A percentile compares a stretch with the other conserved stretches of the same genome.
These are phyloP conservation scores for Potamarius usumacintae DNA, from an alignment of 2,113 vertebrate genomes.

Conservation along the genomic window DNA sequence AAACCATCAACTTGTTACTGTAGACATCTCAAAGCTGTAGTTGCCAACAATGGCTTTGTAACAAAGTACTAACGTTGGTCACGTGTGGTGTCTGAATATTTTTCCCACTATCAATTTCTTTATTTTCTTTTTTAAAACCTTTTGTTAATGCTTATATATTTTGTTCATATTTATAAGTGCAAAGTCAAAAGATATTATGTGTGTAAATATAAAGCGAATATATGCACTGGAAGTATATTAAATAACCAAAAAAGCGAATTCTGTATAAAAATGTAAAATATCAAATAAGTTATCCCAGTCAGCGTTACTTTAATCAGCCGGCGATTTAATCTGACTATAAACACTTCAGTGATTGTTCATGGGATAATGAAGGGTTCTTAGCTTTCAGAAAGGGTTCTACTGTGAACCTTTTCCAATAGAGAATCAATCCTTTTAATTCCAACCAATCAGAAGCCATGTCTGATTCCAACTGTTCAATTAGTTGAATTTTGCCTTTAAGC, in stretches of 20 bases:
- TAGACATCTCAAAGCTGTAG: not conserved
- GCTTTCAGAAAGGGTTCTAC: not conserved
- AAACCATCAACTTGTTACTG: not conserved
- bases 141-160: not conserved
- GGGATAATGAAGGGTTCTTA: not conserved
- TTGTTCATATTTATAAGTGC: not conserved
- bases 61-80: not conserved
- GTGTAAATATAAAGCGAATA: not conserved
- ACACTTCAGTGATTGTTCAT: not conserved
- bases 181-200: not conserved
- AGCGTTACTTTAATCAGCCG: conserved; percentile 8
- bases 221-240: not conserved
- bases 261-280: not conserved
- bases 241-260: not conserved
- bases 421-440: not conserved
- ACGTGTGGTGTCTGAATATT: not conserved
- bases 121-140: too few relatives aligned
- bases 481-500: too few relatives aligned
- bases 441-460: not conserved
- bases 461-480: too few relatives aligned
- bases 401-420: not conserved
- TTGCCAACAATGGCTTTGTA: not conserved
- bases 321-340: not conserved
- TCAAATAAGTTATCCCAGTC: not conserved
- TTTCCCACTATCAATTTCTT: not conserved